Evolutionary conservation across 2,113 vertebrate species (phyloP).

Genomic region (Cavia aperea): DNA sequence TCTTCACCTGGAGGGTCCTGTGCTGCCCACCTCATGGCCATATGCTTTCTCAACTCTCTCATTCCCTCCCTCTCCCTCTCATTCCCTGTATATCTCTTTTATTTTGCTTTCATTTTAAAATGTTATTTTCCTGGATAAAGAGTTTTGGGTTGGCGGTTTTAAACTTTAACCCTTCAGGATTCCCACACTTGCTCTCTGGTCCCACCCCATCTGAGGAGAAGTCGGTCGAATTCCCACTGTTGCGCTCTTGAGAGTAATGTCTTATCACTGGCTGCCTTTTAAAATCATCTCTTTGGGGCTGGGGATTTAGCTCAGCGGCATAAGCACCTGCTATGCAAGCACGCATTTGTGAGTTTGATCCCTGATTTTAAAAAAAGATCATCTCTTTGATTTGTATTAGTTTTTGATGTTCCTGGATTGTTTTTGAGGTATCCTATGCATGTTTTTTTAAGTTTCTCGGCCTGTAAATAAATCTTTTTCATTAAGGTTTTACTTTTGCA

Average conservation of each 20-base stretch:
- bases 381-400: background rate
- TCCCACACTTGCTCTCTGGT: background rate
- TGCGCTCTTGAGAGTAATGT: background rate
- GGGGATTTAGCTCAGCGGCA: no score
- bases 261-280: background rate
- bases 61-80: no score
- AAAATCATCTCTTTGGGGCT: background rate
- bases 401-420: background rate
- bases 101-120: background rate
- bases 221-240: rapidly evolving
- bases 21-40: background rate
- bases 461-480: background rate
- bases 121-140: background rate
- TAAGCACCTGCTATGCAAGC: no score
- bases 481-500: background rate
- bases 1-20: background rate
- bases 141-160: background rate
- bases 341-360: no score
- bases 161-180: background rate
- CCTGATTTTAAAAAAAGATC: no score
- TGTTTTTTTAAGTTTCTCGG: background rate
- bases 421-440: background rate
- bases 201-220: background rate
- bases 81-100: background rate
- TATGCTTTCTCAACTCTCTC: background rate